Evolutionary conservation across 2,797 vertebrate species (phyloP).

Genomic region (Rhinichthys osculus): DNA sequence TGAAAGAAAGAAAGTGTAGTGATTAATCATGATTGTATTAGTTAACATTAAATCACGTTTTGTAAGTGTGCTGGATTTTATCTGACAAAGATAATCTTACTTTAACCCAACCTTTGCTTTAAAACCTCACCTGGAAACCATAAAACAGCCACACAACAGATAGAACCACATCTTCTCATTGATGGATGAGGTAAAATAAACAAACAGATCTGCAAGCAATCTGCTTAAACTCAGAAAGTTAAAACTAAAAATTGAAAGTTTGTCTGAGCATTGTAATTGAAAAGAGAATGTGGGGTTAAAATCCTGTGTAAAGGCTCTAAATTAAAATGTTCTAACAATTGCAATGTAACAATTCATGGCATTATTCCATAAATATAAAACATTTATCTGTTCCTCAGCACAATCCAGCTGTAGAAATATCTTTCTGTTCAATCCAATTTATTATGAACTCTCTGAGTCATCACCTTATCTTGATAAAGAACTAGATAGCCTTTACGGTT

Average conservation of each 20-base stretch:
- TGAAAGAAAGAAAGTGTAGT: not conserved
- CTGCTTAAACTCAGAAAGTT: not conserved
- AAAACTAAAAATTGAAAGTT: not conserved
- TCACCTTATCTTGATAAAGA: conserved; percentile 30
- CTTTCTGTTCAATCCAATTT: not conserved
- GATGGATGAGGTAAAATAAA: not conserved
- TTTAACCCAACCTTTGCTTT: not conserved
- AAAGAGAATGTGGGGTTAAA: not conserved
- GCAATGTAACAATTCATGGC: not conserved
- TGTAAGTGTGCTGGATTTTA: not conserved
- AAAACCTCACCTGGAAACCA: not conserved
- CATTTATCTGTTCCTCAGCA: not conserved
- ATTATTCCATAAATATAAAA: not conserved
- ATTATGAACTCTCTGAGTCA: conserved; percentile 1
- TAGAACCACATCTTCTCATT: not conserved
- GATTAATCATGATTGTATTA: not conserved
- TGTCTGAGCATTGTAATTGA: not conserved
- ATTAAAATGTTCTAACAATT: not conserved
- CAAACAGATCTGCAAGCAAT: not conserved
- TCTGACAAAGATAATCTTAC: not conserved
- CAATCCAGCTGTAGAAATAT: not conserved
- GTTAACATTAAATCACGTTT: not conserved
- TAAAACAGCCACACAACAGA: conserved; percentile 12
- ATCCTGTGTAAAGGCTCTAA: not conserved
- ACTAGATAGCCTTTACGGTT: not conserved